Evolutionary conservation across 2,888 invertebrate genomes (phyloP), one percentile per base, ranked within the genome.

Genomic region (Ochropleura plecta): DNA sequence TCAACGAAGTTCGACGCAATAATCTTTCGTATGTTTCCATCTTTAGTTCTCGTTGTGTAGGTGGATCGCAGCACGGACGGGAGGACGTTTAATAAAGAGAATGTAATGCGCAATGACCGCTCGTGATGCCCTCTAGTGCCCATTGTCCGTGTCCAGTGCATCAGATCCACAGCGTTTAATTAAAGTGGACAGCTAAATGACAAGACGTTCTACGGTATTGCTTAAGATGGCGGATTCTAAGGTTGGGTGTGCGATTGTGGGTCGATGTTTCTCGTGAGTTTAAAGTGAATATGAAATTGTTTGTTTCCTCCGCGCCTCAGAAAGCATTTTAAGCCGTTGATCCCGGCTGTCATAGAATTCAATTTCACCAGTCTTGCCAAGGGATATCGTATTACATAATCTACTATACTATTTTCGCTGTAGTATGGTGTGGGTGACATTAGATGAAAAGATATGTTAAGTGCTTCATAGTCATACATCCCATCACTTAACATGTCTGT

Each of bases 21-120:
- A 62, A 46, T n/a, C n/a, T 1, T 1, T 12, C 82, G 82, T 73
- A n/a, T 79, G 48, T n/a, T 76, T 5, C n/a, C n/a, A 66, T 14
- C 53, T 64, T 60, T 73, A 66, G 53, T 68, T 40, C 59, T 40
- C 59, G 40, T 40, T 53, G 55, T 84, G 84, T 83, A 81, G 70
- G 84, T 72, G 81, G 88, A 88, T 89, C 81, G 89, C 88, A 87
- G 86, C 88, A 88, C 85, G 88, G 78, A 71, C 74, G 30, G 73
- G n/a, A 30, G 30, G 48, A 53, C 73, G 88, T 90, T 91, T 91
- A 92, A 91, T 92, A 92, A 88, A 90, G 90, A 86, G 86, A 85
- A 76, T 85, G 76, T 90, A 89, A 89, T 87, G 88, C 87, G 86
- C 86, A 87, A 86, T 87, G 88, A 79, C 77, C 83, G 83, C 68